Evolutionary conservation across 2,113 vertebrate genomes (phyloP).

Genomic region (Carettochelys insculpta): DNA sequence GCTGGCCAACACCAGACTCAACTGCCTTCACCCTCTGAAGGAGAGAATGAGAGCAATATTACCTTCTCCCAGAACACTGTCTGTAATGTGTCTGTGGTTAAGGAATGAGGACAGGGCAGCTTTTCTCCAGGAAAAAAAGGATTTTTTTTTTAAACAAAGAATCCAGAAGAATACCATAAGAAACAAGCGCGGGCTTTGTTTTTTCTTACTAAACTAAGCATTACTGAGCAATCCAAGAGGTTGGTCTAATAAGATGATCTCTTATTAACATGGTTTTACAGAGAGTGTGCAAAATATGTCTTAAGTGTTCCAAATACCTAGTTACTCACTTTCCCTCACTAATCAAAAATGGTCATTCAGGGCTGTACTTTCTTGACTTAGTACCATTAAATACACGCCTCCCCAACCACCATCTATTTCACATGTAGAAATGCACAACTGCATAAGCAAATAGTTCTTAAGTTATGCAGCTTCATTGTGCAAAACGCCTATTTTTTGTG

Average conservation of each 20-base stretch:
- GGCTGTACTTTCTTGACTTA: conserved; percentile 27
- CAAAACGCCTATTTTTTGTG: background rate
- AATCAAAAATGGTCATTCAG: conserved; percentile 17
- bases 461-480: background rate
- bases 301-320: conserved; percentile 56
- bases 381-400: background rate
- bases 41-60: conserved; percentile 53
- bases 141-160: background rate
- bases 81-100: conserved; percentile 58
- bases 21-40: conserved; percentile 68
- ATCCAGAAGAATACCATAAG: background rate
- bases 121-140: background rate
- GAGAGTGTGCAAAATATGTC: conserved; percentile 54
- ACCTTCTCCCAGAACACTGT: conserved; percentile 49
- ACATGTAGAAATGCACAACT: conserved; percentile 2
- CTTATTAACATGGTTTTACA: conserved; percentile 48
- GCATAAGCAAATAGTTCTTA: conserved; percentile 20
- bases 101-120: conserved; percentile 31
- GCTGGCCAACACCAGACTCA: conserved; percentile 74
- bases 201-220: conserved; percentile 46
- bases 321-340: conserved; percentile 35
- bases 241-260: conserved; percentile 51
- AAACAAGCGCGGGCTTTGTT: background rate
- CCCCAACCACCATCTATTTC: background rate
- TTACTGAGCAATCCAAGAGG: conserved; percentile 61